A percentile compares a stretch with the other conserved stretches of the same genome.
These are phyloP conservation scores for Kuschelorhynchus macadamiae DNA, from an alignment of 2,888 invertebrate genomes.

Conservation along the genomic window DNA sequence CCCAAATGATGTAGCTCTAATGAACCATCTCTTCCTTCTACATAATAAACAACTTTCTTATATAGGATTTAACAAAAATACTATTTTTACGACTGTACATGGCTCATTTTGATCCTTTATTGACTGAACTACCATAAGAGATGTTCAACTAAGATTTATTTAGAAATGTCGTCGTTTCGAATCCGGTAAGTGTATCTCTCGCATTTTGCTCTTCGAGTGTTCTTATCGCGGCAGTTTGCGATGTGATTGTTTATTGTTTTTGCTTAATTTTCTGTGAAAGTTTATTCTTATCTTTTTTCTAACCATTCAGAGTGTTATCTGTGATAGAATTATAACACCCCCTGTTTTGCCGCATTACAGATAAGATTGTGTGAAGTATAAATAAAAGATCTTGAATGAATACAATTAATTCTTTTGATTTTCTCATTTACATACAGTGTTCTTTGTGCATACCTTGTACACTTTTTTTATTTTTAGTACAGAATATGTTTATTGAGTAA, in stretches of 20 bases:
- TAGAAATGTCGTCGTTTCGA: conserved; percentile 24
- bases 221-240: conserved; percentile 40
- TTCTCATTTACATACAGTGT: too few species aligned
- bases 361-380: background rate
- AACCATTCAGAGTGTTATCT: conserved; percentile 36
- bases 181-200: conserved; percentile 4
- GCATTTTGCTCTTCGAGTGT: conserved; percentile 27
- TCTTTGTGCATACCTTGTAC: too few species aligned
- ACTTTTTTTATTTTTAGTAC: too few species aligned
- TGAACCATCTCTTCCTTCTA: too few species aligned
- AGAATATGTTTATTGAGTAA: too few species aligned
- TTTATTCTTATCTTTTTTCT: conserved; percentile 36
- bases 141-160: conserved; percentile 18
- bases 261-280: conserved; percentile 48
- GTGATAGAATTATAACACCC: conserved; percentile 33
- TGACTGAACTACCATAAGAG: conserved; percentile 1
- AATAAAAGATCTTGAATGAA: too few species aligned
- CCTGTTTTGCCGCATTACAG: conserved; percentile 10
- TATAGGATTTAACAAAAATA: too few species aligned
- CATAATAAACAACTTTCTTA: too few species aligned
- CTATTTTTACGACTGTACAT: too few species aligned
- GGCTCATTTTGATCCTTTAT: background rate
- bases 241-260: conserved; percentile 49
- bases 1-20: too few species aligned
- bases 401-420: too few species aligned